phyloP scores from a whole-genome alignment of 2,113 vertebrate genomes.

The Daubentonia madagascariensis region DNA sequence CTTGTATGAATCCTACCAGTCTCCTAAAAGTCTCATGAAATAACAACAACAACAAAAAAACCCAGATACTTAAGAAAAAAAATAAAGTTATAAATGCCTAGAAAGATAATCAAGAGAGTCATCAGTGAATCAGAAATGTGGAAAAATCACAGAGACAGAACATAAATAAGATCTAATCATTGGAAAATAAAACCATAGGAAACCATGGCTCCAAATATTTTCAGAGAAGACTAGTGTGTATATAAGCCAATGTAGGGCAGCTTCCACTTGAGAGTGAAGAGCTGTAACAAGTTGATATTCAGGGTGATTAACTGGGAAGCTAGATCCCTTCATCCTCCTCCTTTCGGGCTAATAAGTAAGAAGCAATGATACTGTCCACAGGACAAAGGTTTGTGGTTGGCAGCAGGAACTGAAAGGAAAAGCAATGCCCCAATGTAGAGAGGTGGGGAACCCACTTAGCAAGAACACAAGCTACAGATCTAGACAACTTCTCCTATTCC shows the following conservation, averaged over 20 bases:
- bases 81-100: neutral
- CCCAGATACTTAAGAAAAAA: neutral
- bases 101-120: neutral
- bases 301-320: neutral
- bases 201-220: neutral
- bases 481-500: neutral
- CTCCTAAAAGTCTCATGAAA: neutral
- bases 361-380: neutral
- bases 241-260: neutral
- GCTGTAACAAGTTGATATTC: neutral
- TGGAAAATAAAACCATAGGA: neutral
- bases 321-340: neutral
- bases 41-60: neutral
- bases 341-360: neutral
- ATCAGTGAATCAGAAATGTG: neutral
- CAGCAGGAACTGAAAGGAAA: neutral
- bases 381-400: neutral
- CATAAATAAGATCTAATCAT: neutral
- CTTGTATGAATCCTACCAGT: neutral
- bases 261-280: neutral
- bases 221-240: neutral
- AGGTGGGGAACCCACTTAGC: neutral
- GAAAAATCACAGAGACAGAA: neutral
- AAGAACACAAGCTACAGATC: neutral
- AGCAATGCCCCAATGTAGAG: neutral